A percentile compares a stretch with the other conserved stretches of the same genome.
These are phyloP conservation scores for Penaeus vannamei DNA, from an alignment of 1,140 invertebrate genomes.

Conservation along the genomic window DNA sequence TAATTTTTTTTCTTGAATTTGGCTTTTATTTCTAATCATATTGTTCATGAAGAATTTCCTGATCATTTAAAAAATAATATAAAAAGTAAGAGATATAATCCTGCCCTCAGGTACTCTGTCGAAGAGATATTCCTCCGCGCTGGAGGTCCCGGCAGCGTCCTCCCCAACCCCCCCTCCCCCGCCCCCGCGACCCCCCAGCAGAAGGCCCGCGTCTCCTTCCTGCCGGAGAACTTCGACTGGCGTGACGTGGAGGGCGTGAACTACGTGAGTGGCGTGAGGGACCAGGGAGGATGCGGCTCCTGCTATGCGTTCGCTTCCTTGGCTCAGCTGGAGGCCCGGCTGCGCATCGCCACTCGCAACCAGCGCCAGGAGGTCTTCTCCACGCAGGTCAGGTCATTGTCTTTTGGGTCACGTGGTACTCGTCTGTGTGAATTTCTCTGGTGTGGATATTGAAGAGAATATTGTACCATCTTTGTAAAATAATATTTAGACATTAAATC, in stretches of 20 bases:
- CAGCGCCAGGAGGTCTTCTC: slow-evolving; percentile 71
- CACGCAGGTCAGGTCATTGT: slow-evolving; percentile 69
- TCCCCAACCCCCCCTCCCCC: not conserved
- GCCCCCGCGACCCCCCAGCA: slow-evolving; percentile 43
- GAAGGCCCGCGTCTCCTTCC: slow-evolving; percentile 63
- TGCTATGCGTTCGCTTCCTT: slow-evolving; percentile 76
- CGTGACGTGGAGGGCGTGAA: slow-evolving; percentile 74
- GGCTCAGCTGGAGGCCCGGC: slow-evolving; percentile 73
- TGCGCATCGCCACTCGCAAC: slow-evolving; percentile 74
- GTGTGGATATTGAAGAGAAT: too few relatives aligned
- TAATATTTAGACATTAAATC: too few relatives aligned
- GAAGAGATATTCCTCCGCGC: slow-evolving; percentile 70
- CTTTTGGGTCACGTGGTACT: not conserved
- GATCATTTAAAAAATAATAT: not conserved
- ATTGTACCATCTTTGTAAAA: too few relatives aligned
- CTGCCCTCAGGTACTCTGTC: slow-evolving; percentile 67
- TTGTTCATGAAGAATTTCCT: not conserved
- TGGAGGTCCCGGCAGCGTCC: slow-evolving; percentile 69
- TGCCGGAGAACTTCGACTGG: slow-evolving; percentile 76
- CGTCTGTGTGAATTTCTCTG: not conserved
- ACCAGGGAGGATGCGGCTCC: slow-evolving; percentile 73
- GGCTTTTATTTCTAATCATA: too few relatives aligned
- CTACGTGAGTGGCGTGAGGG: slow-evolving; percentile 74
- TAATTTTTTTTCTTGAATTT: too few relatives aligned
- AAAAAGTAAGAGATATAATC: not conserved